Evolutionary conservation across 2,797 vertebrate genomes (phyloP).

Genomic region (Enteromius viviparus): DNA sequence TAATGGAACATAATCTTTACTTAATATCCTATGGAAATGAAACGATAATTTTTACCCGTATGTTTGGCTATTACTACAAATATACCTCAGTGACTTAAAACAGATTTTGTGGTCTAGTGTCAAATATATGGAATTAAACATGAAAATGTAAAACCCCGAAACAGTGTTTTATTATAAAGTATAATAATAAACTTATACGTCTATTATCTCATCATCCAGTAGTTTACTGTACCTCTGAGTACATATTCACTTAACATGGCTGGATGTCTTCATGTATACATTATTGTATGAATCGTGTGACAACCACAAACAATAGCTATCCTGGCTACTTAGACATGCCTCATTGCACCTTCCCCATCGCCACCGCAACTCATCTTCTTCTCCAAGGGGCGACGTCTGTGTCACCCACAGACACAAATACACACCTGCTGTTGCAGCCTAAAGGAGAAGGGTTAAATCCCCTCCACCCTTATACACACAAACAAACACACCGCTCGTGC

Average conservation of each 20-base stretch:
- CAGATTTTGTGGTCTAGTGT: too few relatives aligned
- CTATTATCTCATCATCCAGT: not conserved
- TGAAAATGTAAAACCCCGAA: not conserved
- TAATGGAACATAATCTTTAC: too few relatives aligned
- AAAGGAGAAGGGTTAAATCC: constrained; percentile 28
- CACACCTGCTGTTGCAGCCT: constrained; percentile 41
- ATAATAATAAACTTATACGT: not conserved
- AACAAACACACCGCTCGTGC: constrained; percentile 29
- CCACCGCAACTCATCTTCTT: constrained; percentile 54
- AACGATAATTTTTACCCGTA: too few relatives aligned
- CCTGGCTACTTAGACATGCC: constrained; percentile 61
- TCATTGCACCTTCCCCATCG: constrained; percentile 64
- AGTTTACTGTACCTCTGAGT: not conserved
- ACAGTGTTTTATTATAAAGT: not conserved
- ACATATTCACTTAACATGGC: not conserved
- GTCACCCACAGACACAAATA: constrained; percentile 52
- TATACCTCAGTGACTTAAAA: too few relatives aligned
- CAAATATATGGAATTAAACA: not conserved
- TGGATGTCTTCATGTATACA: not conserved
- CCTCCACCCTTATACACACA: constrained; percentile 15
- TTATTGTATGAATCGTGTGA: constrained; percentile 37
- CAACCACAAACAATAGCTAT: constrained; percentile 65
- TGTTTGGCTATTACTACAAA: too few relatives aligned
- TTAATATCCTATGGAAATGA: too few relatives aligned
- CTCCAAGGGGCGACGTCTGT: constrained; percentile 1